A percentile compares a stretch with the other conserved stretches of the same genome.
Evolutionary conservation across 2,113 vertebrate genomes (phyloP).

Genomic region (Anguilla japonica): DNA sequence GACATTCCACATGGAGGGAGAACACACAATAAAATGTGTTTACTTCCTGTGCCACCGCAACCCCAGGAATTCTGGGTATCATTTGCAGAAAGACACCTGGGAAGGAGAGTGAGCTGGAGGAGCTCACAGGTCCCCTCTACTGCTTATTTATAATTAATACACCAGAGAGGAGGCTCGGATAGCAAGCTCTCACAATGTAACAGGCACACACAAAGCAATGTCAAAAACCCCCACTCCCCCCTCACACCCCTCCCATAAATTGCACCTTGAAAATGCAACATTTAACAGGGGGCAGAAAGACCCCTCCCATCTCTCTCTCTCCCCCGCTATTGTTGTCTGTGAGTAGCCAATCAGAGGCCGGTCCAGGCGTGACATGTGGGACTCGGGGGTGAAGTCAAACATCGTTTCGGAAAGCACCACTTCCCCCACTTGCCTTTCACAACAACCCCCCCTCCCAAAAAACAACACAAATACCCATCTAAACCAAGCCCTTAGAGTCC

Average conservation of each 20-base stretch:
- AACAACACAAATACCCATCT: not conserved
- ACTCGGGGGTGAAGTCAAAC: constrained; percentile 6
- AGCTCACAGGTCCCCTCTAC: not conserved
- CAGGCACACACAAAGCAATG: constrained; percentile 18
- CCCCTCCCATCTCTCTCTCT: constrained; percentile 52
- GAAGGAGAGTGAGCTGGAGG: not conserved
- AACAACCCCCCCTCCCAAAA: not conserved
- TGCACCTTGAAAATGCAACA: constrained; percentile 24
- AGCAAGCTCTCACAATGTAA: no score
- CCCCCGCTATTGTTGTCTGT: constrained; percentile 57
- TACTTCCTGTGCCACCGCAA: not conserved
- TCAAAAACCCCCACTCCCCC: not conserved
- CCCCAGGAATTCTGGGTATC: not conserved
- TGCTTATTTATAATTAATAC: not conserved
- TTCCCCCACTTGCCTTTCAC: not conserved
- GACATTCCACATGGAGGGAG: not conserved
- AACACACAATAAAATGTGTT: not conserved
- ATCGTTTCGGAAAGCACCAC: not conserved
- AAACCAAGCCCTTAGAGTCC: constrained; percentile 16
- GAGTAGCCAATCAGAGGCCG: constrained; percentile 30
- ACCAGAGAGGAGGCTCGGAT: constrained; percentile 9
- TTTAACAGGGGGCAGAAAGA: constrained; percentile 58
- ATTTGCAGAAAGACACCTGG: not conserved
- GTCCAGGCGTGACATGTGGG: not conserved
- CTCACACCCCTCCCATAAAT: constrained; percentile 9